Evolutionary conservation across 2,797 vertebrate genomes (phyloP), one percentile per base, ranked within the genome.

Genomic region (Schizopygopsis pylzovi): DNA sequence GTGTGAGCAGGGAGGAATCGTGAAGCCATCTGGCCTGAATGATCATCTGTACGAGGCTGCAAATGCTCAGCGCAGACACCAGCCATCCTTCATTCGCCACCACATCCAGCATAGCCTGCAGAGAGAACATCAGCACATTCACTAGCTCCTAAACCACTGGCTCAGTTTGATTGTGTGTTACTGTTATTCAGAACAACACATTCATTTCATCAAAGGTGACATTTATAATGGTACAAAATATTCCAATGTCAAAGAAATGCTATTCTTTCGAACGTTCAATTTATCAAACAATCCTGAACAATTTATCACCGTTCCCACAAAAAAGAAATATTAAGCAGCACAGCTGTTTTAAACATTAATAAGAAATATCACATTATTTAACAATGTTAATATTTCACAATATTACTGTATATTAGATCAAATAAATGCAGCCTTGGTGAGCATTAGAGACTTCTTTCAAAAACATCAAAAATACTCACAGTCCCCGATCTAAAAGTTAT

Each of bases 11-110:
- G 0, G 97, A 97, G 54, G 96, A 97, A 78, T 99, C 96, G 20
- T 96, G 93, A 71, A 98, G 92, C 98, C 98, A 99, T 88, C 97
- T 93, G 1, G 96, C 97, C 92, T 99, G 98, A 85, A 99, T 90
- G 16, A 99, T 92, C 98, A 99, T 99, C 94, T 99, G 98, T 37
- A 99, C 93, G 77, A 99, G 94, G 88, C 43, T 96, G 82, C 97
- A 98, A 88, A 99, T 95, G 82, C 96, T 96, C 78, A 99, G 92
- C 77, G 94, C 96, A 5, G 97, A 93, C 67, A 98, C 96, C 25
- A 99, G 94, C 98, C 98, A 99, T 83, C 98, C 98, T 86, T 99
- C 97, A 47, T 96, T 96, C 10, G 98, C 98, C 88, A 96, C 96
- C 49, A 98, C 95, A 80, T 99, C 98, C 93, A 99, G 91, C 97